These are phyloP conservation scores for Bombus haemorrhoidalis DNA, from an alignment of 1,140 invertebrate genomes.

Conservation along the genomic window DNA sequence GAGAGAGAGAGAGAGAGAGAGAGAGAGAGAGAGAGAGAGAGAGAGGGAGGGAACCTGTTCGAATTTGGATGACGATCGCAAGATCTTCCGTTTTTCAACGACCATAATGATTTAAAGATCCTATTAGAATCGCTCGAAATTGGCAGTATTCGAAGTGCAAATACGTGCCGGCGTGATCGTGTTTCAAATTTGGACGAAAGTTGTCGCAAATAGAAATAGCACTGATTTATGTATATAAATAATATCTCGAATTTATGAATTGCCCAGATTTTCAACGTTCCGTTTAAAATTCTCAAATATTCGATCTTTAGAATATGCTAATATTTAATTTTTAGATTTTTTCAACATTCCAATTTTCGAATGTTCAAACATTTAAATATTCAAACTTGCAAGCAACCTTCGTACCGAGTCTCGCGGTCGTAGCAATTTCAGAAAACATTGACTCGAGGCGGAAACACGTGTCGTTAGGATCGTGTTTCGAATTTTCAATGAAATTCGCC, in stretches of 20 bases:
- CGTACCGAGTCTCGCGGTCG: not conserved
- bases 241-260: not conserved
- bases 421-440: not conserved
- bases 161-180: not conserved
- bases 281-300: not conserved
- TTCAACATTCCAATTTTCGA: not conserved
- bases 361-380: not conserved
- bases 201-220: not conserved
- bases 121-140: no score
- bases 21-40: no score
- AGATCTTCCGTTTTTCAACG: not conserved
- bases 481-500: not conserved
- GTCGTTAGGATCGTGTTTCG: constrained; percentile 2
- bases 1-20: no score
- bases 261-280: not conserved
- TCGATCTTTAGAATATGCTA: not conserved
- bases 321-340: no score
- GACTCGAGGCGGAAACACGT: not conserved
- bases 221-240: not conserved
- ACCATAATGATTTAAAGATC: no score
- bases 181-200: not conserved
- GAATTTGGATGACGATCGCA: not conserved
- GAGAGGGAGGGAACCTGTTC: no score
- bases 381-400: not conserved
- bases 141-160: not conserved